Conservation (phyloP, 2,888 invertebrate genomes). For the Beris chalybata region DNA sequence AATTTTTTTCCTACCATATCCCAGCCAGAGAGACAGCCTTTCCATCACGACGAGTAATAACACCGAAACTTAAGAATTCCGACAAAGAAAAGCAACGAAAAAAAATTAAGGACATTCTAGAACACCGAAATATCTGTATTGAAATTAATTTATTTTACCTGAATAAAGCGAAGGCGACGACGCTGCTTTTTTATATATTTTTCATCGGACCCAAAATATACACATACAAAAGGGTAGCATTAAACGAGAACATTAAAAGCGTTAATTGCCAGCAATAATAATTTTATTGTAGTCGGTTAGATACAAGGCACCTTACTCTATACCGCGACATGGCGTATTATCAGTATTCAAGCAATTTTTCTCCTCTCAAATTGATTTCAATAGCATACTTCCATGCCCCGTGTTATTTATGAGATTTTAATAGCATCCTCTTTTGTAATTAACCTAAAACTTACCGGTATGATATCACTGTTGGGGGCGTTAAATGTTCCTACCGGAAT, state of each 20-base stretch:
- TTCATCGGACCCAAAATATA: not conserved
- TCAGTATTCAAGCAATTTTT: too few relatives aligned
- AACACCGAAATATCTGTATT: not conserved
- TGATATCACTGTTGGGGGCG: slow-evolving; percentile 60
- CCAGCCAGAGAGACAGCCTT: not conserved
- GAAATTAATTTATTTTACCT: slow-evolving; percentile 13
- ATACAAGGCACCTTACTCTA: not conserved
- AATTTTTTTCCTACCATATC: too few relatives aligned
- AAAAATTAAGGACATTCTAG: not conserved
- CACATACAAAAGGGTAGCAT: slow-evolving; percentile 19
- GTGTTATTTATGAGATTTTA: not conserved
- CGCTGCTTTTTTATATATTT: slow-evolving; percentile 6
- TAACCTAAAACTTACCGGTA: slow-evolving; percentile 72
- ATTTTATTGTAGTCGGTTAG: slow-evolving; percentile 1
- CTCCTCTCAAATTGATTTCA: not conserved
- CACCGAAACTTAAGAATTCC: not conserved
- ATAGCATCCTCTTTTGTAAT: not conserved
- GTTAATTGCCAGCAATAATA: slow-evolving; percentile 14
- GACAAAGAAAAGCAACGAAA: not conserved
- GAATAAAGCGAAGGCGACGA: slow-evolving; percentile 25
- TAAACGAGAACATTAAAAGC: slow-evolving; percentile 26
- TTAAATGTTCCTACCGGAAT: slow-evolving; percentile 78
- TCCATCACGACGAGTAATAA: not conserved
- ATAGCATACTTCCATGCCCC: not conserved
- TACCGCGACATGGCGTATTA: too few relatives aligned